Evolutionary conservation across 2,888 invertebrate species (phyloP), one percentile per base, ranked within the genome.

Genomic region (Steinernema carpocapsae): DNA sequence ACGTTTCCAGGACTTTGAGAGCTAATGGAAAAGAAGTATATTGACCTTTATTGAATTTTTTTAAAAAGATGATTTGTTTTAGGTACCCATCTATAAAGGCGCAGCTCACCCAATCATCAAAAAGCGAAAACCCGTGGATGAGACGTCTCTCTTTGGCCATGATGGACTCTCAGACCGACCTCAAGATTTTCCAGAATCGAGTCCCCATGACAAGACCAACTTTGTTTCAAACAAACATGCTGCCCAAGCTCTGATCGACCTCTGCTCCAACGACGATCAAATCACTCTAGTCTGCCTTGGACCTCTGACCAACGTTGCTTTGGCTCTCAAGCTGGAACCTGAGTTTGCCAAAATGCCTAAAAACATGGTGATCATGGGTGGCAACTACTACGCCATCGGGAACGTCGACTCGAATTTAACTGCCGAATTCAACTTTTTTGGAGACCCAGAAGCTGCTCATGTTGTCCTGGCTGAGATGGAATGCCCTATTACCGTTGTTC

Each of bases 381-480:
- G 86, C 14, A 88, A 88, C 72, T 80, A 85, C 37, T 77, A 84
- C 72, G 87, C 64, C 4, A 80, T 84, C 46, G 89, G 89, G 17
- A 89, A 89, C 78, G 83, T 87, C 0, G 78, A 83, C 24, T 77
- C 82, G 4, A 77, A 77, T 26, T 79, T 83, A 14, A 84, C 91
- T 51, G 92, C 92, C 0, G 93, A 94, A 88, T 94, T 92, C 85
- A 94, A 94, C 88, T 93, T 93, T 86, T 91, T 90, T 79, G 88
- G 89, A 26, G 93, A 94, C 88, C 93, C 93, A 0, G 93, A 94
- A 88, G 92, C 93, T 1, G 93, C 92, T 0, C 89, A 91, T 81
- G 91, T 93, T 70, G 91, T 92, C n/a, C 88, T 93, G n/a, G 88
- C 90, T 29, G 90, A 90, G 80, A 88, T 91, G 45, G 88, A 87